These are phyloP conservation scores for Canis aureus DNA, from an alignment of 2,113 vertebrate genomes.

Conservation along the genomic window DNA sequence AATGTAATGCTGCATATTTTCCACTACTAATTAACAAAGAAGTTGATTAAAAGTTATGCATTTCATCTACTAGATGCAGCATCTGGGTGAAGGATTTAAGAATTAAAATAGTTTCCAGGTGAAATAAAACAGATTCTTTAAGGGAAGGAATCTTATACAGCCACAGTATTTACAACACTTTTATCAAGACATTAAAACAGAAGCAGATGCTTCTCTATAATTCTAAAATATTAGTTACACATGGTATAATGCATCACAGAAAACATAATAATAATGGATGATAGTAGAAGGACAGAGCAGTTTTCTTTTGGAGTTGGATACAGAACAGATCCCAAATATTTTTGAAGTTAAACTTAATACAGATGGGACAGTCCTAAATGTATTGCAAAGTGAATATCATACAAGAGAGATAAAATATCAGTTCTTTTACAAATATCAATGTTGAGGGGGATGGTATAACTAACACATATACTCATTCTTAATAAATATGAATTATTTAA, in stretches of 20 bases:
- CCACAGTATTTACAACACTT: slow-evolving; percentile 80
- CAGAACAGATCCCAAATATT: slow-evolving; percentile 79
- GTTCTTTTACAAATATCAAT: background rate
- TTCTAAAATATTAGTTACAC: slow-evolving; percentile 82
- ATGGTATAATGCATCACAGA: slow-evolving; percentile 77
- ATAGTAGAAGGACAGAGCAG: slow-evolving; percentile 65
- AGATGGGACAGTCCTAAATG: slow-evolving; percentile 70
- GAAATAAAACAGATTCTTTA: slow-evolving; percentile 80
- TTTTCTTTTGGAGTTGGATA: slow-evolving; percentile 74
- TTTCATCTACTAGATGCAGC: slow-evolving; percentile 61
- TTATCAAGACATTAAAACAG: slow-evolving; percentile 85
- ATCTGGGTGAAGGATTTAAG: slow-evolving; percentile 77
- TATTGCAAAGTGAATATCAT: slow-evolving; percentile 68
- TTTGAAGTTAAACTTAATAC: slow-evolving; percentile 82
- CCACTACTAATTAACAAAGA: slow-evolving; percentile 73
- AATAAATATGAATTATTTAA: slow-evolving; percentile 58
- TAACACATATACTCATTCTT: slow-evolving; percentile 43
- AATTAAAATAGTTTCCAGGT: slow-evolving; percentile 80
- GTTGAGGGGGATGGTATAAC: background rate
- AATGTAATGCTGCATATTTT: slow-evolving; percentile 64
- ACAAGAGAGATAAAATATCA: background rate
- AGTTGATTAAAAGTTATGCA: slow-evolving; percentile 78
- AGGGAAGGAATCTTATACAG: slow-evolving; percentile 73
- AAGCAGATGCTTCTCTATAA: slow-evolving; percentile 82
- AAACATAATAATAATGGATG: slow-evolving; percentile 78